phyloP scores from a whole-genome alignment of 2,888 invertebrate species.

The Meghimatium bilineatum region DNA sequence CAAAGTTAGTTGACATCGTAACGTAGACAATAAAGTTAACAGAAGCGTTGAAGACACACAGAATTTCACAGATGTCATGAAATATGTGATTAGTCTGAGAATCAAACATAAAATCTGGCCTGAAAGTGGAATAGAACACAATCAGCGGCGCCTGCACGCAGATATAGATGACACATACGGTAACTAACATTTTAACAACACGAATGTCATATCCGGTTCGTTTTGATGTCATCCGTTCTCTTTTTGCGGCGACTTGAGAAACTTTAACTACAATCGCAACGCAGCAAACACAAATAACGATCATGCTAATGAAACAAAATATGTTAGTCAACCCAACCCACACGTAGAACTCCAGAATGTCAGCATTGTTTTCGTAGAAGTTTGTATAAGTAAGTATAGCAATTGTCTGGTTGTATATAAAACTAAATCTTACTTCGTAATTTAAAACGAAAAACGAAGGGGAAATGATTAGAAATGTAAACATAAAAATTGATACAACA shows the following conservation, averaged over 20 bases:
- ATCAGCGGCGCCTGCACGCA: conserved; percentile 23
- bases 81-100: not conserved
- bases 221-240: conserved; percentile 21
- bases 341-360: conserved; percentile 22
- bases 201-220: conserved; percentile 19
- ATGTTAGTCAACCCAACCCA: conserved; percentile 28
- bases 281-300: conserved; percentile 5
- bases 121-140: conserved; percentile 9
- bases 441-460: conserved; percentile 25
- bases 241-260: not conserved
- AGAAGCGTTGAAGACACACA: conserved; percentile 18
- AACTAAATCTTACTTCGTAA: not conserved
- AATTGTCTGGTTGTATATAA: not conserved
- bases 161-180: conserved; percentile 5
- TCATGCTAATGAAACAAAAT: conserved; percentile 24
- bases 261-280: conserved; percentile 7
- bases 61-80: conserved; percentile 14
- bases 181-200: conserved; percentile 29
- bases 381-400: conserved; percentile 3
- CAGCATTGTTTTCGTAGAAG: not conserved
- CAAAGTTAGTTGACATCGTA: conserved; percentile 19
- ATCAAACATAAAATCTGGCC: conserved; percentile 16
- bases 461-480: not conserved
- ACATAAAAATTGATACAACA: not conserved
- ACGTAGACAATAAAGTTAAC: conserved; percentile 28